Conservation (phyloP, 2,797 vertebrate genomes). For the Phrynocephalus guinanensis region DNA sequence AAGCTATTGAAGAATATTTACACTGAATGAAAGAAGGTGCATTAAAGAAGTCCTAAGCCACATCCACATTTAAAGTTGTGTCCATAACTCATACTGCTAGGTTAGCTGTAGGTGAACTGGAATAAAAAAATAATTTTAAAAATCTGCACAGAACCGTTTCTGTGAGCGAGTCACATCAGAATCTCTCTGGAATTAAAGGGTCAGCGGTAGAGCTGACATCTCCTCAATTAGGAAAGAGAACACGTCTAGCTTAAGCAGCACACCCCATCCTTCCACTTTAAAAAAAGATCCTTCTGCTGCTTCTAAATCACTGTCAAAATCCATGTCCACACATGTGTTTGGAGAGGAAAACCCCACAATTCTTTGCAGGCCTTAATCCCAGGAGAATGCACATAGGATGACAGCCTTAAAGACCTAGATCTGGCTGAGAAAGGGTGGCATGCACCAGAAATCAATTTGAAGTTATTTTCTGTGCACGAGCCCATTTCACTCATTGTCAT, state of each 20-base stretch:
- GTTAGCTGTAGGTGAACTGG: slow-evolving; percentile 19
- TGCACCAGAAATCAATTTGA: no score
- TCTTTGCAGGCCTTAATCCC: neutral
- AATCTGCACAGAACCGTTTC: neutral
- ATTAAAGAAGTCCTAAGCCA: neutral
- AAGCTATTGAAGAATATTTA: neutral
- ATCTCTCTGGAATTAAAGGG: slow-evolving; percentile 11
- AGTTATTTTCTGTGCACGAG: no score
- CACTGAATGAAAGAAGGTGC: neutral
- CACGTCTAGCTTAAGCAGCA: slow-evolving; percentile 1
- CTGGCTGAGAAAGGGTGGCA: no score
- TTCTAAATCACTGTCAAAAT: slow-evolving; percentile 29
- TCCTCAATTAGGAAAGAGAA: slow-evolving; percentile 22
- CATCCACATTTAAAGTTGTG: neutral
- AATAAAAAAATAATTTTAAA: neutral
- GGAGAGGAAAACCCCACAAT: neutral
- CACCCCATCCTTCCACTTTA: neutral
- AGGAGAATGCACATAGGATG: neutral
- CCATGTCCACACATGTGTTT: neutral
- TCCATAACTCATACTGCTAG: neutral
- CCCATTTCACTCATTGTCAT: no score
- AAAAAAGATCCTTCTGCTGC: neutral
- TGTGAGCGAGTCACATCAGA: slow-evolving; percentile 12
- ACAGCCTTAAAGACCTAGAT: no score
- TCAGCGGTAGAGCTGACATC: slow-evolving; percentile 10